Evolutionary conservation across 2,113 vertebrate species (phyloP), one percentile per base, ranked within the genome.

Genomic region (Pomatostomus ruficeps): DNA sequence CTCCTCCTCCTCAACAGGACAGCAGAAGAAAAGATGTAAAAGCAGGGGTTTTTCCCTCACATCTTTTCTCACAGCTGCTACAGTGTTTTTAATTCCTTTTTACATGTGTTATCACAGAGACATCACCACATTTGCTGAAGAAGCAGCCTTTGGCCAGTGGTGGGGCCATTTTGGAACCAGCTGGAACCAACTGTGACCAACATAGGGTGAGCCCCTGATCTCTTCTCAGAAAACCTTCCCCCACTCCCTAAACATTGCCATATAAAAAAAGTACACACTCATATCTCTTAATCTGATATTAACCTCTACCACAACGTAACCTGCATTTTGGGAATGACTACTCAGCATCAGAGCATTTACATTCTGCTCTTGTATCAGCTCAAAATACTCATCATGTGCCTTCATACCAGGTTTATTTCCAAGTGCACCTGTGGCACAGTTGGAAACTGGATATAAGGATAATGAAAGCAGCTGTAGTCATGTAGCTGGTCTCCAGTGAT

Each of bases 211-310:
- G 10, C 7, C 11, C 21, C 17, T 22, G 8, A n/a, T 26, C 8
- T 52, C 24, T 77, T 46, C n/a, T 67, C 38, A 29, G 2, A 88
- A 82, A 75, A 70, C 3, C 20, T 6, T 11, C 19, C 10, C 3
- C 11, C 13, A 22, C 14, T 17, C 36, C 23, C 7, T 28, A 38
- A 67, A 72, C 6, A 17, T 82, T 88, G 10, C 4, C 8, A 24
- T 35, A 20, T 35, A 45, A 20, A 6, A 42, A 33, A 6, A 51
- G 14, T 6, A 2, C 3, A 33, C 6, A 3, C 4, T 59, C 3
- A 24, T 52, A 31, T 42, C 29, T 9, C 5, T 80, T 76, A 42
- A 3, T 52, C 20, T 66, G 8, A 14, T 40, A 43, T n/a, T 65
- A 79, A 5, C 49, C 48, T 85, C 28, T 38, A 5, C 33, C 24